Conservation (phyloP, 2,797 vertebrate genomes). For the Crenuchus spilurus region DNA sequence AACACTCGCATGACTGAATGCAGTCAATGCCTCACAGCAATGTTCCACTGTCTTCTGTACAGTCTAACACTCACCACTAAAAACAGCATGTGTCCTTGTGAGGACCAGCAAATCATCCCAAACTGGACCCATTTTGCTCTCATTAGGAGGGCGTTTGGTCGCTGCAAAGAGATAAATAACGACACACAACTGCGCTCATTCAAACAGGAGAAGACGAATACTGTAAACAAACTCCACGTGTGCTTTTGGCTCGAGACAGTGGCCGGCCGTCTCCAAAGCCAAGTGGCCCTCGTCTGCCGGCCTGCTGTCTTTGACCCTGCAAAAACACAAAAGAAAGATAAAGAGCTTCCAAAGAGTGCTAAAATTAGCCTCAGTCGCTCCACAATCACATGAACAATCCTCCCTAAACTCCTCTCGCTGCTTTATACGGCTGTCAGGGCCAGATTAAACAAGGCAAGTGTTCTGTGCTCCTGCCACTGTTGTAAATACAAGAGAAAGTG, state of each 20-base stretch:
- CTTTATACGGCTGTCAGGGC: background rate
- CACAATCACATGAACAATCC: background rate
- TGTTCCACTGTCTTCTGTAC: too few species aligned
- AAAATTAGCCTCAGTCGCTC: background rate
- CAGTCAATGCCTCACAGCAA: too few species aligned
- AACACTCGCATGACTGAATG: too few species aligned
- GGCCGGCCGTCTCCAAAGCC: background rate
- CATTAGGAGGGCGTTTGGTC: too few species aligned
- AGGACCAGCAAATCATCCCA: too few species aligned
- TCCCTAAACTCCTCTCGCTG: background rate
- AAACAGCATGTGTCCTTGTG: too few species aligned
- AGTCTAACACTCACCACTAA: too few species aligned
- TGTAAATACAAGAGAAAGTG: background rate
- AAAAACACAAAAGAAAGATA: conserved; percentile 6
- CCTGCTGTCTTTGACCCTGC: background rate
- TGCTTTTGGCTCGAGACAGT: background rate
- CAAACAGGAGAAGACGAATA: background rate
- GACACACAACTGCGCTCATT: background rate
- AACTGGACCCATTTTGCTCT: too few species aligned
- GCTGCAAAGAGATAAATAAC: too few species aligned
- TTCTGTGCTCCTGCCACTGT: background rate
- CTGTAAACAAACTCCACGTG: conserved; percentile 13
- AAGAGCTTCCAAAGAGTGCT: conserved; percentile 12
- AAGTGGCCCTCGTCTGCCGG: background rate
- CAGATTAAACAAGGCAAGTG: background rate